Conservation (phyloP, 2,113 vertebrate genomes). For the Rhinolophus ferrumequinum region DNA sequence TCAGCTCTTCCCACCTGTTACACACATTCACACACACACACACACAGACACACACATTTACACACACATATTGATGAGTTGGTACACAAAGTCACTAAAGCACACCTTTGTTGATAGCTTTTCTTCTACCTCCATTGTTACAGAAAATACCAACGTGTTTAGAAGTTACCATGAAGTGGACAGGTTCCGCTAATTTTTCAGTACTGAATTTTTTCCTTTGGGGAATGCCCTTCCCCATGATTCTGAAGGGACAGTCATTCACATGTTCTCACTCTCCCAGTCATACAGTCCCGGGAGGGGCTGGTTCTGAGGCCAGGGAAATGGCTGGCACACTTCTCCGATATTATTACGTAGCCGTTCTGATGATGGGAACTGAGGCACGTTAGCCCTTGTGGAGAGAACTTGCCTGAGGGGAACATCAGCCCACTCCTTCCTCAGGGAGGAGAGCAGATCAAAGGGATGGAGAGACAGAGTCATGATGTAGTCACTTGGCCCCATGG, state of each 20-base stretch:
- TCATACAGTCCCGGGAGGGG: accelerated
- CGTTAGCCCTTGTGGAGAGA: not conserved
- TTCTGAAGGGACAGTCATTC: accelerated
- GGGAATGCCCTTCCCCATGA: accelerated
- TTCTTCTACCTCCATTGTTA: not conserved
- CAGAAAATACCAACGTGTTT: not conserved
- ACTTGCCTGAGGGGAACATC: not conserved
- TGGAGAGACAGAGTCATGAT: not conserved
- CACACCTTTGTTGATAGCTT: not conserved
- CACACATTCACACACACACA: no score
- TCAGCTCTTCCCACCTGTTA: accelerated
- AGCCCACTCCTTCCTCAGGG: accelerated
- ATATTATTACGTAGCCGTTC: accelerated
- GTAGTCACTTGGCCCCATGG: accelerated
- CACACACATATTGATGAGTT: accelerated
- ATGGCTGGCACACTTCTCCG: accelerated
- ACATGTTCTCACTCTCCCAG: no score
- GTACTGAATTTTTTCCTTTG: not conserved
- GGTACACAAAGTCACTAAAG: not conserved
- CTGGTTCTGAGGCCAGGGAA: not conserved
- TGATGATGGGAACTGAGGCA: not conserved
- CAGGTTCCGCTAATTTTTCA: accelerated
- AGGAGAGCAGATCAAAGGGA: not conserved
- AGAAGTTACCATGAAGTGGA: not conserved
- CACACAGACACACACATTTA: not conserved